Conservation (phyloP, 2,888 invertebrate species). For the Coremacera marginata region DNA sequence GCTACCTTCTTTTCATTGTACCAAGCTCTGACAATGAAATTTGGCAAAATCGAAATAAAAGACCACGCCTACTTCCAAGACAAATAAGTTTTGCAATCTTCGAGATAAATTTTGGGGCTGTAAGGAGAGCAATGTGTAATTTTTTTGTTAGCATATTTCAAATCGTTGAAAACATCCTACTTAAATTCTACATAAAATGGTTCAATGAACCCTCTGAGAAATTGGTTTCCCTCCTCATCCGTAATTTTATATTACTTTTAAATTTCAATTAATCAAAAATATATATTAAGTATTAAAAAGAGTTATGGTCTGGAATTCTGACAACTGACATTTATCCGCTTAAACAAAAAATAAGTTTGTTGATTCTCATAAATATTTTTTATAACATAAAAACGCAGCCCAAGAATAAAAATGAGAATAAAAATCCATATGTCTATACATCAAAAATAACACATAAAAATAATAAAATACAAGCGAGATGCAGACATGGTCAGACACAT, state of each 20-base stretch:
- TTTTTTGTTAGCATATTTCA: too few species aligned
- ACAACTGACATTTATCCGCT: conserved; percentile 52
- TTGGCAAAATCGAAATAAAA: too few species aligned
- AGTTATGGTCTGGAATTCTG: background rate
- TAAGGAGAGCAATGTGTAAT: too few species aligned
- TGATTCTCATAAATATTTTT: background rate
- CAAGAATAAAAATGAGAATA: background rate
- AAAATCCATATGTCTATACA: conserved; percentile 31
- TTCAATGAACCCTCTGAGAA: background rate
- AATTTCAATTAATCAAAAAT: conserved; percentile 35
- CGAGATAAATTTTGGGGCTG: too few species aligned
- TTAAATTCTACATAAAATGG: background rate
- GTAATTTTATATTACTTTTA: background rate
- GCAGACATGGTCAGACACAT: background rate
- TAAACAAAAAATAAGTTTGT: conserved; percentile 30
- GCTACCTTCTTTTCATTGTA: too few species aligned
- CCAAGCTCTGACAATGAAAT: too few species aligned
- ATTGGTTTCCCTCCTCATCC: too few species aligned
- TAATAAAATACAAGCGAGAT: background rate
- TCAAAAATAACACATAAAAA: conserved; percentile 14
- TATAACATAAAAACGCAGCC: background rate
- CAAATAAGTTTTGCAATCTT: too few species aligned
- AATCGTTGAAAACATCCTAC: too few species aligned
- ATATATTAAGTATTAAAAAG: background rate
- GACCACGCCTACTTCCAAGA: too few species aligned